Evolutionary conservation across 2,113 vertebrate genomes (phyloP).

Genomic region (Formicarius rufipectus): DNA sequence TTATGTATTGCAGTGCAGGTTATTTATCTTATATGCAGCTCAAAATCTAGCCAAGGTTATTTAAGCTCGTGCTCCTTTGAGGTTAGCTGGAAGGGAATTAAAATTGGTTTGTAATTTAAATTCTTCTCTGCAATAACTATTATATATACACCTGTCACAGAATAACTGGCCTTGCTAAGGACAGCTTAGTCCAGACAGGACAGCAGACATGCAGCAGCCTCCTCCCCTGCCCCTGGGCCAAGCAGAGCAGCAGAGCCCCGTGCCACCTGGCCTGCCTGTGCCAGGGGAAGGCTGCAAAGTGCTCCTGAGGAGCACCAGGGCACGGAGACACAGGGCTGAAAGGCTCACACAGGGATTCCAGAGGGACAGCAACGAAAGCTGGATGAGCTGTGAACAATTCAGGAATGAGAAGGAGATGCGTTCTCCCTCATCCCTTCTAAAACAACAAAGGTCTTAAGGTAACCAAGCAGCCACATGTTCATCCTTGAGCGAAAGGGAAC

Average conservation of each 20-base stretch:
- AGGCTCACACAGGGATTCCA: background rate
- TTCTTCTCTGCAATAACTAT: background rate
- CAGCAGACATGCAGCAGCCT: background rate
- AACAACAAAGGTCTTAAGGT: background rate
- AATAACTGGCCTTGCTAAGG: background rate
- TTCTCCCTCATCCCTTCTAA: background rate
- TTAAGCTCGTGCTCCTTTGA: background rate
- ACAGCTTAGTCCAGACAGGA: background rate
- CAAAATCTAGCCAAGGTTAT: conserved; percentile 19
- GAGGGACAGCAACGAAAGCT: background rate
- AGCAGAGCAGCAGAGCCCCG: background rate
- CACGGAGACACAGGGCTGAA: background rate
- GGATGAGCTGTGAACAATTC: background rate
- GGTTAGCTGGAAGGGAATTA: background rate
- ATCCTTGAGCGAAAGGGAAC: background rate
- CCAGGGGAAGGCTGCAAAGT: background rate
- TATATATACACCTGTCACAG: background rate
- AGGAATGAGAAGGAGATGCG: background rate
- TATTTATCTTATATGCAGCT: background rate
- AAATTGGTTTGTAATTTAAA: conserved; percentile 15
- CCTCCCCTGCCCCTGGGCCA: background rate
- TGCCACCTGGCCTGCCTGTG: background rate
- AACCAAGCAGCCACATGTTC: background rate
- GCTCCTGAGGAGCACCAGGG: background rate
- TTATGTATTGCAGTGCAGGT: background rate